Evolutionary conservation across 2,113 vertebrate genomes (phyloP).

Genomic region (Machaerirhynchus nigripectus): DNA sequence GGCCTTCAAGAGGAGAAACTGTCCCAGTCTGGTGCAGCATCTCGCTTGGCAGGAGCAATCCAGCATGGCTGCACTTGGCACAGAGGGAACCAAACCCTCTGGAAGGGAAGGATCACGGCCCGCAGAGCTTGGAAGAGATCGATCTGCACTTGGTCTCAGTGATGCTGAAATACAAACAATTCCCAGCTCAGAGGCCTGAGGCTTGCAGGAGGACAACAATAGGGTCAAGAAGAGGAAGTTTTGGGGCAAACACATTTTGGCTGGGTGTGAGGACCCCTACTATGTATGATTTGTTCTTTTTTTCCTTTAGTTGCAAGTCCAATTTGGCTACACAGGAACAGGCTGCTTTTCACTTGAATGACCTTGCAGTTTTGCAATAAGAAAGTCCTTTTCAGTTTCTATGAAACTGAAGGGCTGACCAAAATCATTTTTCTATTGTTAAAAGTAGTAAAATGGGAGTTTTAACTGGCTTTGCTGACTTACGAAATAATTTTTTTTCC

Average conservation of each 20-base stretch:
- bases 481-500: neutral
- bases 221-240: slow-evolving; percentile 3
- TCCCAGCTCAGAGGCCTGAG: neutral
- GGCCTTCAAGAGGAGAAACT: neutral
- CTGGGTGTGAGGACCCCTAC: neutral
- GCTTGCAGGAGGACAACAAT: neutral
- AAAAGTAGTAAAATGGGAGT: neutral
- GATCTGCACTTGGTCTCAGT: fast-evolving
- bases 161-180: neutral
- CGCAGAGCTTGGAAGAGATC: neutral
- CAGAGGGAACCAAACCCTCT: neutral
- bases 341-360: slow-evolving; percentile 1
- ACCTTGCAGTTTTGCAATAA: neutral
- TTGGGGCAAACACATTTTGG: neutral
- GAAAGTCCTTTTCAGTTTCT: neutral
- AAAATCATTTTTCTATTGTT: neutral
- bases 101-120: neutral
- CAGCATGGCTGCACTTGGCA: neutral
- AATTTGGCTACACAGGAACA: slow-evolving; percentile 24
- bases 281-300: neutral
- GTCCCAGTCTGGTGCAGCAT: fast-evolving
- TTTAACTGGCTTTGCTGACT: neutral
- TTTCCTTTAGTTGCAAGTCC: neutral
- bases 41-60: neutral
- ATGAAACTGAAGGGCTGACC: neutral